Conservation (phyloP, 2,113 vertebrate genomes). For the Asarcornis scutulata region DNA sequence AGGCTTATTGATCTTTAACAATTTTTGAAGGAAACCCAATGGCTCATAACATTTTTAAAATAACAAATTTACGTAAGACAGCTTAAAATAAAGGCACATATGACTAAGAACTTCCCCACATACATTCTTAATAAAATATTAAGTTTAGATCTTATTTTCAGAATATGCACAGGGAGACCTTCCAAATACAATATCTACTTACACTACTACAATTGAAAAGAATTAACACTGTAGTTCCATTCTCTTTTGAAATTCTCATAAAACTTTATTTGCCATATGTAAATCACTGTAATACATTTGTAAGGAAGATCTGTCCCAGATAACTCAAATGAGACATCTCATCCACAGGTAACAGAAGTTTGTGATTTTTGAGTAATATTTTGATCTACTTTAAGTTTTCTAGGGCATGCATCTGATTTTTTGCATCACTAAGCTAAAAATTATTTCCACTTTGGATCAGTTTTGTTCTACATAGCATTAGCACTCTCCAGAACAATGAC, state of each 20-base stretch:
- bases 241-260: not conserved
- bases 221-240: not conserved
- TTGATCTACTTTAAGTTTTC: not conserved
- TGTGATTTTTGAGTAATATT: not conserved
- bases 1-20: conserved; percentile 55
- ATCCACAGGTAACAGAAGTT: not conserved
- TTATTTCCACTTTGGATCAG: not conserved
- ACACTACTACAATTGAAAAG: not conserved
- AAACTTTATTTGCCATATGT: not conserved
- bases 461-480: not conserved
- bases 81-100: not conserved
- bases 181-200: not conserved
- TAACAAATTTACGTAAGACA: conserved; percentile 50
- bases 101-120: not conserved
- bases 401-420: not conserved
- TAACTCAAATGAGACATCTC: not conserved
- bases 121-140: not conserved
- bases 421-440: not conserved
- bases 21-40: conserved; percentile 32
- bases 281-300: not conserved
- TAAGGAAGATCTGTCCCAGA: not conserved
- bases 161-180: not conserved
- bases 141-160: not conserved
- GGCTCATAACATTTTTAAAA: conserved; percentile 51
- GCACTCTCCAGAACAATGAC: not conserved